These are phyloP conservation scores for Miltochrista miniata DNA, from an alignment of 2,888 invertebrate species.

Conservation along the genomic window DNA sequence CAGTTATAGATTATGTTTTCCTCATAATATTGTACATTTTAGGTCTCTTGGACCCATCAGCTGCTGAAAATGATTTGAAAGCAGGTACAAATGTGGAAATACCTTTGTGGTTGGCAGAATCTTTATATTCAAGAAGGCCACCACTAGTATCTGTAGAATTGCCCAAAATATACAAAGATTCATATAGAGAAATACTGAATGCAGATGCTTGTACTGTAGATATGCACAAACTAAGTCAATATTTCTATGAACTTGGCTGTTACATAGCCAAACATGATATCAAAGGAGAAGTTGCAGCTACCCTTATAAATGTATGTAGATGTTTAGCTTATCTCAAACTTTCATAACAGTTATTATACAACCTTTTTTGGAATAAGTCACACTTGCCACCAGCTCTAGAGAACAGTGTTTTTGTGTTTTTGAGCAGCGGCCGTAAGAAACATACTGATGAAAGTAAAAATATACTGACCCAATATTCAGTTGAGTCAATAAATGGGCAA, in stretches of 20 bases:
- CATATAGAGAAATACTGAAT: conserved; percentile 93
- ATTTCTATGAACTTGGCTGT: conserved; percentile 95
- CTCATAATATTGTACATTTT: conserved; percentile 15
- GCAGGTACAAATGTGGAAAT: conserved; percentile 91
- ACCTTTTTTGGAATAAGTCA: no score
- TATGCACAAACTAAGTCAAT: conserved; percentile 92
- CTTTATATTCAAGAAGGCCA: conserved; percentile 83
- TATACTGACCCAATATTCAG: no score
- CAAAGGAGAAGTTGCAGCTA: conserved; percentile 87
- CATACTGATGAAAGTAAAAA: no score
- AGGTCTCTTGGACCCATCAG: conserved; percentile 93
- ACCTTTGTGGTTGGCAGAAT: conserved; percentile 92
- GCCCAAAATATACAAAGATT: conserved; percentile 89
- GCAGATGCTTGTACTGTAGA: conserved; percentile 96
- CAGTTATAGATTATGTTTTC: not conserved
- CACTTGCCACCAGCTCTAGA: no score
- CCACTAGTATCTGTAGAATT: conserved; percentile 87
- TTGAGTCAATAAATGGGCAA: no score
- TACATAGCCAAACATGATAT: conserved; percentile 89
- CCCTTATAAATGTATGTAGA: conserved; percentile 87
- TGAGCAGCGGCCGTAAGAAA: no score
- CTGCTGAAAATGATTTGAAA: conserved; percentile 88
- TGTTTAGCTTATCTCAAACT: no score
- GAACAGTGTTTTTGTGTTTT: no score
- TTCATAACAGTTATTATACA: no score